Percentiles rank a stretch among this genome's conserved stretches.
phyloP scores from a whole-genome alignment of 1,140 invertebrate species.

The Lepidostoma basale region DNA sequence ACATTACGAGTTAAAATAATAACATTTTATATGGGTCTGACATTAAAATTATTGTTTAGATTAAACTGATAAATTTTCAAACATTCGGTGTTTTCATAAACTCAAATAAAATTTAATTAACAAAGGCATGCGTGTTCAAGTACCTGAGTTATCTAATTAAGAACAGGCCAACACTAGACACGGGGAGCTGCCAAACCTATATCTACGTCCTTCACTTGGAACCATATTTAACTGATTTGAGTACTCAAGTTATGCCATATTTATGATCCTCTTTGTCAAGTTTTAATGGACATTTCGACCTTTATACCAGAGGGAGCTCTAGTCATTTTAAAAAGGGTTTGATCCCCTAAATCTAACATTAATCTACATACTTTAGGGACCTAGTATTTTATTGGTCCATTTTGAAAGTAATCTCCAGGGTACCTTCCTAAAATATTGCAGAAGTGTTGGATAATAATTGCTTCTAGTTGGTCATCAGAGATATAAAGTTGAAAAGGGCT shows the following conservation, averaged over 20 bases:
- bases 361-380: not conserved
- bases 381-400: not conserved
- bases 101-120: too few relatives aligned
- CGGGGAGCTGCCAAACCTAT: too few relatives aligned
- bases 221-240: slow-evolving; percentile 4
- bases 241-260: not conserved
- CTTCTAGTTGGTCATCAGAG: not conserved
- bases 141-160: too few relatives aligned
- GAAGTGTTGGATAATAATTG: not conserved
- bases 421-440: not conserved
- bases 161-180: too few relatives aligned
- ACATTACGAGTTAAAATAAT: too few relatives aligned
- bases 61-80: too few relatives aligned
- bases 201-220: too few relatives aligned
- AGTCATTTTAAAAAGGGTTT: not conserved
- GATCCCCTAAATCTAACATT: not conserved
- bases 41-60: too few relatives aligned
- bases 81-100: too few relatives aligned
- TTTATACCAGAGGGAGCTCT: not conserved
- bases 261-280: not conserved
- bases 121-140: too few relatives aligned
- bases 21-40: too few relatives aligned
- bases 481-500: too few relatives aligned
- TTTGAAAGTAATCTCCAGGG: not conserved
- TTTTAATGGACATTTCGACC: slow-evolving; percentile 5